These are phyloP conservation scores for Vireo altiloquus DNA, from an alignment of 2,113 vertebrate genomes.

Conservation along the genomic window DNA sequence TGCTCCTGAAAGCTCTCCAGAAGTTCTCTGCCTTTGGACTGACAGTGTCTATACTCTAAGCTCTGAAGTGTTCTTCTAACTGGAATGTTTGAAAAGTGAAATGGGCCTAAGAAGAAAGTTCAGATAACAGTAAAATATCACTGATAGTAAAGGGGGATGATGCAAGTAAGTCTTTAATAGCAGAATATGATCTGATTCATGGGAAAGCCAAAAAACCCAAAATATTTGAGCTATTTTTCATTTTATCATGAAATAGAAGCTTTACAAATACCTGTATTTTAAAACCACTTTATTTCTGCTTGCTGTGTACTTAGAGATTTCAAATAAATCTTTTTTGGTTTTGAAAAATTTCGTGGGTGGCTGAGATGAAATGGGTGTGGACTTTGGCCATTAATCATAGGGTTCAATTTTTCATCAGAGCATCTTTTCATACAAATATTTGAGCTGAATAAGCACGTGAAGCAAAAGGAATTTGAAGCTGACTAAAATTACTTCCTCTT, in stretches of 20 bases:
- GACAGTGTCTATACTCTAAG: not conserved
- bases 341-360: not conserved
- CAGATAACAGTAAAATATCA: not conserved
- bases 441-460: slow-evolving; percentile 10
- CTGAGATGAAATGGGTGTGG: not conserved
- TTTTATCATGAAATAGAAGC: not conserved
- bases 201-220: not conserved
- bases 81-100: not conserved
- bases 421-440: slow-evolving; percentile 14
- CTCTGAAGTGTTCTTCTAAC: not conserved
- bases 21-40: not conserved
- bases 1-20: not conserved
- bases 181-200: not conserved
- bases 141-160: not conserved
- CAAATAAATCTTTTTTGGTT: not conserved
- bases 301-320: not conserved
- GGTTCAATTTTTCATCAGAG: slow-evolving; percentile 1
- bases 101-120: not conserved
- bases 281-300: not conserved
- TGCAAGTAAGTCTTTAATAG: not conserved
- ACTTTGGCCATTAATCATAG: not conserved
- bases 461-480: not conserved
- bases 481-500: slow-evolving; percentile 12
- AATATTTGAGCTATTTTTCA: not conserved
- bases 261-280: not conserved